Conservation (phyloP, 2,797 vertebrate genomes). For the Premnoplex brunnescens region DNA sequence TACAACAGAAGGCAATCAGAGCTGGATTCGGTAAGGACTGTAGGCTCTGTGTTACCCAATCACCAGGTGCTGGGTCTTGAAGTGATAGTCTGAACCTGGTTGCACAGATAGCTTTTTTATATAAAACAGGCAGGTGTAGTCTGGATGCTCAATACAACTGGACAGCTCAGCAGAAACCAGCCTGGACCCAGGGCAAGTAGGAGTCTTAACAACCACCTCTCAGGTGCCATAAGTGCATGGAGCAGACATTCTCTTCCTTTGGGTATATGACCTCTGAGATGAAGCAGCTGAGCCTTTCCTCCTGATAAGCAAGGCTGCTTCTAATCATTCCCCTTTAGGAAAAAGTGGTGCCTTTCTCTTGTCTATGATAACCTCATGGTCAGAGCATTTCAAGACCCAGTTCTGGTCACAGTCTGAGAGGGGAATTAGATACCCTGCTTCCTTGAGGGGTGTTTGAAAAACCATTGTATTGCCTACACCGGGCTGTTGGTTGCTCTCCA, state of each 20-base stretch:
- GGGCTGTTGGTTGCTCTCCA: not conserved
- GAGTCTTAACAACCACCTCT: not conserved
- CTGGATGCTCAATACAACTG: not conserved
- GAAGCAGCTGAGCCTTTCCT: not conserved
- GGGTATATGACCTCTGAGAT: not conserved
- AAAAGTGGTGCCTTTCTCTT: not conserved
- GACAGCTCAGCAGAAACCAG: not conserved
- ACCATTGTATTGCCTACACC: not conserved
- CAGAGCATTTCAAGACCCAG: not conserved
- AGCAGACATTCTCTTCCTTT: not conserved
- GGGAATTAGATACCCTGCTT: not conserved
- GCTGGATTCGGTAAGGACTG: not conserved
- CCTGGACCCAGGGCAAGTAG: not conserved
- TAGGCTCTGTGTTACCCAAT: accelerated
- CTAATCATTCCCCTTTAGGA: not conserved
- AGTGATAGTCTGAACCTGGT: not conserved
- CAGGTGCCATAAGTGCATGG: not conserved
- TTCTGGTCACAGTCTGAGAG: not conserved
- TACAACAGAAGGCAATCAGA: not conserved
- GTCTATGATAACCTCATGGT: not conserved
- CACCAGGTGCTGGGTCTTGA: not conserved
- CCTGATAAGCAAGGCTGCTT: not conserved
- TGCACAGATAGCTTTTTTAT: not conserved
- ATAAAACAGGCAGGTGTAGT: not conserved
- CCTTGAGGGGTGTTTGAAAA: not conserved